Evolutionary conservation across 2,113 vertebrate genomes (phyloP), one percentile per base, ranked within the genome.

Genomic region (Sinocyclocheilus anophthalmus): DNA sequence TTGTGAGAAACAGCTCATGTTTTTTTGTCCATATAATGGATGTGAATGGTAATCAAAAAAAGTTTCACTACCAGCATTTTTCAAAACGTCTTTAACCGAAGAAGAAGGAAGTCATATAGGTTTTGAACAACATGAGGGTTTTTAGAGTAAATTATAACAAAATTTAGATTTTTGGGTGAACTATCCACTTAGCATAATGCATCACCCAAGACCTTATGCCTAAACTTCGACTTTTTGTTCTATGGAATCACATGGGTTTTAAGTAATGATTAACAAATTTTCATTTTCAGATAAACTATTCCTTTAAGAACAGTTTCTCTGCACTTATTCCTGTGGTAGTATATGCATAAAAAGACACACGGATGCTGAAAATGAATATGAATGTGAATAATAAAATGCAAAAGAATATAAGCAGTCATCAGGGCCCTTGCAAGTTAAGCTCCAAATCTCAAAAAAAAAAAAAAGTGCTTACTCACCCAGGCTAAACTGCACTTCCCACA

Each of bases 401-500:
- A 45, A 81, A 81, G 12, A 42, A 67, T 18, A 26, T 50, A 37
- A 65, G 8, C 57, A n/a, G 61, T 33, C 18, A 70, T 70, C 39
- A 33, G 80, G 61, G 59, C 61, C 24, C 9, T 50, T n/a, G 18
- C 16, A 53, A 42, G 16, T 48, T 81, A 81, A 67, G 61, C 63
- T 33, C 63, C 80, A 75, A 82, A 82, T 53, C 63, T 53, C 24
- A 12, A n/a, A n/a, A 59, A 22, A 81, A n/a, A 59, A 20, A 80
- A 75, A 45, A 81, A 9, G 37, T 81, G 59, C 63, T 70, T 82
- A 53, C 45, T 82, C 50, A 18, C 18, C 26, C 10, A 82, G 65
- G 20, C 67, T 73, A 50, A 83, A 83, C 48, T 73, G 81, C 30
- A 73, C 45, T 69, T 50, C 63, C 63, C 42, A 70, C n/a, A 82